A percentile compares a stretch with the other conserved stretches of the same genome.
Evolutionary conservation across 1,140 invertebrate genomes (phyloP).

Genomic region (Berghia stephanieae): DNA sequence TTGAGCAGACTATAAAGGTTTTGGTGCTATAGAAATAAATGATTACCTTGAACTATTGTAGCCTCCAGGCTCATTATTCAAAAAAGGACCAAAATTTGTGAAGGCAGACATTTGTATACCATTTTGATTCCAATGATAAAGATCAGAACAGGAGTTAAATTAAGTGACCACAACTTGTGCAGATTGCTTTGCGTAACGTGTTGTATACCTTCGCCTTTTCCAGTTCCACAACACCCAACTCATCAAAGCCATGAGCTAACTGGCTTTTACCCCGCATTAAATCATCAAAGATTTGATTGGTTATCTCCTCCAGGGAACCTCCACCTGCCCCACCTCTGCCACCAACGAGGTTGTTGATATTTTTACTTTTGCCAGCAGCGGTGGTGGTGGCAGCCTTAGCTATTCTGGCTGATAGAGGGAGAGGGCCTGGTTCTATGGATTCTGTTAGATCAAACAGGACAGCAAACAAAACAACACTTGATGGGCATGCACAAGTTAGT

Average conservation of each 20-base stretch:
- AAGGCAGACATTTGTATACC: too few relatives aligned
- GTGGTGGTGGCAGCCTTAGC: slow-evolving; percentile 15
- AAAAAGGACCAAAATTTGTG: too few relatives aligned
- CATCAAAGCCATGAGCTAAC: slow-evolving; percentile 66
- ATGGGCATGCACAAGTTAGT: too few relatives aligned
- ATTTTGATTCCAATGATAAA: too few relatives aligned
- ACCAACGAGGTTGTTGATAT: slow-evolving; percentile 23
- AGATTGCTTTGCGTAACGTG: too few relatives aligned
- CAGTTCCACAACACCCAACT: slow-evolving; percentile 65
- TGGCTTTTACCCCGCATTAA: slow-evolving; percentile 77
- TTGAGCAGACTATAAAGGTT: too few relatives aligned
- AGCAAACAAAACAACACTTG: slow-evolving; percentile 24
- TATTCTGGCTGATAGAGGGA: background rate
- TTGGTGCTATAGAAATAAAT: too few relatives aligned
- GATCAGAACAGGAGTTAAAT: too few relatives aligned
- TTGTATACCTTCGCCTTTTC: slow-evolving; percentile 54
- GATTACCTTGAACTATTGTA: too few relatives aligned
- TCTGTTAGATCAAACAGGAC: slow-evolving; percentile 35
- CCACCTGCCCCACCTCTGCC: background rate
- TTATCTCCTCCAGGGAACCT: slow-evolving; percentile 77
- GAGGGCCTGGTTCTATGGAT: slow-evolving; percentile 1
- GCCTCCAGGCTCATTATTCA: too few relatives aligned
- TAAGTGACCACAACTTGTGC: too few relatives aligned
- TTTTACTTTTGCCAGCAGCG: too few relatives aligned
- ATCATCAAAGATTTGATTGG: slow-evolving; percentile 85